A percentile compares a stretch with the other conserved stretches of the same genome.
phyloP scores from a whole-genome alignment of 2,797 vertebrate genomes.

The Parotocinclus haroldoi region DNA sequence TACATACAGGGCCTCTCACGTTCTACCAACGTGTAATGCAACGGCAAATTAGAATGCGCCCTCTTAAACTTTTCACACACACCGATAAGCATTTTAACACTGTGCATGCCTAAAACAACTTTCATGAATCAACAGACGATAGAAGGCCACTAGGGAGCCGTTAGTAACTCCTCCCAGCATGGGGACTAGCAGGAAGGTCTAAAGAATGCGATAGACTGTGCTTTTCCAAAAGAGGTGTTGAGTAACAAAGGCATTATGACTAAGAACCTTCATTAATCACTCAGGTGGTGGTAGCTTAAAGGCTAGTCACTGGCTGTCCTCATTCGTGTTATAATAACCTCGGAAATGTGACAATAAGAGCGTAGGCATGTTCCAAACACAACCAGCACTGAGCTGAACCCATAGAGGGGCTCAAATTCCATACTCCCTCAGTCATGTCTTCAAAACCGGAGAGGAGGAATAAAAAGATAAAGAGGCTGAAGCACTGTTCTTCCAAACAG shows the following conservation, averaged over 20 bases:
- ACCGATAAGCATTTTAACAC: conserved; percentile 30
- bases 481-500: conserved; percentile 39
- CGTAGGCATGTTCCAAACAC: conserved; percentile 29
- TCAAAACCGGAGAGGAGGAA: conserved; percentile 32
- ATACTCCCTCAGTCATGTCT: conserved; percentile 46
- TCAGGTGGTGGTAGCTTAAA: conserved; percentile 32
- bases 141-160: conserved; percentile 24
- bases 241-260: conserved; percentile 33
- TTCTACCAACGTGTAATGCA: conserved; percentile 5
- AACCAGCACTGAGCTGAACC: conserved; percentile 40
- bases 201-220: conserved; percentile 36
- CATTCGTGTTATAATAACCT: conserved; percentile 35
- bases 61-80: conserved; percentile 29
- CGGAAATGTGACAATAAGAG: conserved; percentile 6
- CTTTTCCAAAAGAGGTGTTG: conserved; percentile 46
- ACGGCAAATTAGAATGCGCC: conserved; percentile 55
- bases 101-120: conserved; percentile 36
- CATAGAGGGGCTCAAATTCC: conserved; percentile 46
- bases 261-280: conserved; percentile 49
- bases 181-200: conserved; percentile 22
- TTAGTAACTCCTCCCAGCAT: conserved; percentile 31
- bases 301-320: conserved; percentile 29
- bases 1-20: neutral
- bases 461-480: conserved; percentile 35
- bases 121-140: conserved; percentile 42